Evolutionary conservation across 2,888 invertebrate species (phyloP), one percentile per base, ranked within the genome.

Genomic region (Oxyteleia sp.): DNA sequence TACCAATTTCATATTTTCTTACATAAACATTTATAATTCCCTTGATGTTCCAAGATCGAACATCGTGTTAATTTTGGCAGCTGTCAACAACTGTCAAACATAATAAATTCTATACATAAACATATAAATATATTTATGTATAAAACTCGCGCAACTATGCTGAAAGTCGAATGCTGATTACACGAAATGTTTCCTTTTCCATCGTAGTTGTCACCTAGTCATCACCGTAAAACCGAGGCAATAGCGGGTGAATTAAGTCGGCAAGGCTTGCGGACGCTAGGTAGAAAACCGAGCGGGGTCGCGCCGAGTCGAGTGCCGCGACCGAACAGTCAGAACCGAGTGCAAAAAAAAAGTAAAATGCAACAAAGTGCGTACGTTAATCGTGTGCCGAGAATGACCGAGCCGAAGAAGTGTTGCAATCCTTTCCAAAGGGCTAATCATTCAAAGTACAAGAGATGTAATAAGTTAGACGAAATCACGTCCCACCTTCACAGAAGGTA

Each of bases 381-480:
- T 72, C 72, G 80, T 57, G 72, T 45, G 72, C 72, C 80, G 64
- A 68, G 55, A 68, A 81, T 81, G 74, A 74, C 74, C 45, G 84
- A 80, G 75, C 64, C 66, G 79, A 84, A 61, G 75, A 75, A 63
- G 79, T 84, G 84, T 80, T 84, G 84, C 75, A 84, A 84, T 75
- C 84, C 84, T 53, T 80, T 84, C 71, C 79, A 80, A 84, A 75
- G 84, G 84, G 79, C 75, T 74, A 84, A 84, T 80, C 84, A 84
- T 75, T 84, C 84, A 49, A 84, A 84, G 66, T 84, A 84, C 84
- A 84, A 84, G 84, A 84, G 84, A 75, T 84, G 79, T 74, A 84
- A 84, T 74, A 75, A 83, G 75, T 79, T 83, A 83, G 83, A 83
- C 75, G 83, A 83, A 75, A 83, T 83, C 74, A 83, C 83, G 59